Percentiles rank a stretch among this genome's conserved stretches.
Evolutionary conservation across 2,797 vertebrate genomes (phyloP).

Genomic region (Mallotus villosus): DNA sequence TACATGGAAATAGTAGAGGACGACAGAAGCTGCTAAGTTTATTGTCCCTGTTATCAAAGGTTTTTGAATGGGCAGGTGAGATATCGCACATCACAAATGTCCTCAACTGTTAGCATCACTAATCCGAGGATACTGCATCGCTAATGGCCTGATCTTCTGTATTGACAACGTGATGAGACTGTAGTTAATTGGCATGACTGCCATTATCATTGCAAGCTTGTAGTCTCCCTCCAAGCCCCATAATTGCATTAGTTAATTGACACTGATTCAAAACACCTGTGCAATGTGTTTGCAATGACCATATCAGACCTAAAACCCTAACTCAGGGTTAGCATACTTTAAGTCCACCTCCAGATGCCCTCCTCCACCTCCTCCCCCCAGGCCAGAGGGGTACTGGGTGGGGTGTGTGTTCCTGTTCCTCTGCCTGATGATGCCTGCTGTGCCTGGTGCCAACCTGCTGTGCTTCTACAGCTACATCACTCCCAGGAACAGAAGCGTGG

Average conservation of each 20-base stretch:
- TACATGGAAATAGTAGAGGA: background rate
- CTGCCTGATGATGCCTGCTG: conserved; percentile 43
- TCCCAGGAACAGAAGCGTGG: background rate
- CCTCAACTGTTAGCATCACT: no score
- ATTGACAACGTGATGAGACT: background rate
- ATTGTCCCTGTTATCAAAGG: no score
- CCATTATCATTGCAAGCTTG: background rate
- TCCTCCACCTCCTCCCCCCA: conserved; percentile 12
- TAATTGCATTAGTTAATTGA: background rate
- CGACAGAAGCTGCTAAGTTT: background rate
- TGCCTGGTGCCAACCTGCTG: conserved; percentile 57
- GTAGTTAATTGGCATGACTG: background rate
- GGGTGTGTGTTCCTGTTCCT: conserved; percentile 38
- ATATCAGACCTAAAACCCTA: background rate
- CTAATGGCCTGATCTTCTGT: background rate
- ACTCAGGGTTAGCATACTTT: background rate
- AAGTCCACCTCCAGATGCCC: background rate
- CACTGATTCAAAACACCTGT: background rate
- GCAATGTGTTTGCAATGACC: background rate
- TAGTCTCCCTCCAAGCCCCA: background rate
- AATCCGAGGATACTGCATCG: no score
- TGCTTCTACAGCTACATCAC: conserved; percentile 67
- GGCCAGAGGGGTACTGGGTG: conserved; percentile 27
- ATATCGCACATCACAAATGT: background rate
- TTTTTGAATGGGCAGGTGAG: conserved; percentile 49